Evolutionary conservation across 2,888 invertebrate species (phyloP), one percentile per base, ranked within the genome.

Genomic region (Halictus quadricinctus): DNA sequence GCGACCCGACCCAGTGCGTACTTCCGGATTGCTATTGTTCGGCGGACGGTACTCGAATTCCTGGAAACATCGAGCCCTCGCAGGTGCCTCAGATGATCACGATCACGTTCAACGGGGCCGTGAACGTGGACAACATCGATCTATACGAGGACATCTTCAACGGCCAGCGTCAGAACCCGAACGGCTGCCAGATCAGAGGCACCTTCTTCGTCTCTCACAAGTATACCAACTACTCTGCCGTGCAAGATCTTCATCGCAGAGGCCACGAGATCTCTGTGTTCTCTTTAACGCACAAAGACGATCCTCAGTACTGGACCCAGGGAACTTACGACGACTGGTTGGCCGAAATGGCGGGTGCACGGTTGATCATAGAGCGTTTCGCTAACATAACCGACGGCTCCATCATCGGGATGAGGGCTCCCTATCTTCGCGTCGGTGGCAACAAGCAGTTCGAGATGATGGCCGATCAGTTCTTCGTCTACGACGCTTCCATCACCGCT

Each of bases 361-460:
- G 98, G 91, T 95, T 98, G 86, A 98, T 98, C 92, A 95, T 97
- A 88, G 98, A 98, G 95, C 96, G 98, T 90, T 98, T 98, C 93
- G 97, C 98, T 80, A 98, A 98, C 95, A 98, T 98, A 91, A 97
- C 98, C 79, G 98, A 98, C 93, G 98, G 98, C 70, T 97, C 98
- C 8, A 97, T 98, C 89, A 98, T 98, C 91, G 94, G 94, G 25
- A 96, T 98, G 89, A 96, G 98, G 66, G 98, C 98, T 2, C 98
- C 98, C 7, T 98, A 98, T 93, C 95, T 98, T 78, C 96, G 98
- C 78, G 98, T 98, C 0, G 98, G 99, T 87, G 98, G 99, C 86
- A 98, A 98, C 95, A 98, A 97, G 92, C 98, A 98, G 95, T 99
- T 99, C 94, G 98, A 98, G 95, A 99, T 99, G 98, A 98, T 99